Conservation (phyloP, 2,888 invertebrate species). For the Melipona beecheii region DNA sequence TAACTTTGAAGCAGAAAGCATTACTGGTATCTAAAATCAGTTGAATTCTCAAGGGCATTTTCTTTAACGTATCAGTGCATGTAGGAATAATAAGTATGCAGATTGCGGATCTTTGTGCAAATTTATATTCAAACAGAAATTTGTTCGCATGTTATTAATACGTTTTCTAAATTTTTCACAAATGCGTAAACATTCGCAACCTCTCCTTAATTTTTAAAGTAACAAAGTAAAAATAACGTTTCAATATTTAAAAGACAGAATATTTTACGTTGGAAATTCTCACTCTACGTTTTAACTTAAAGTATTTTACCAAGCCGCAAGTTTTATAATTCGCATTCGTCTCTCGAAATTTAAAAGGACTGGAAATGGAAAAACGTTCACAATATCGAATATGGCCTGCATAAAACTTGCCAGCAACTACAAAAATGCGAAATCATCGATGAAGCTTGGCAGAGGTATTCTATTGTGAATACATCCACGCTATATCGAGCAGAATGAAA, state of each 20-base stretch:
- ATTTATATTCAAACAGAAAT: neutral
- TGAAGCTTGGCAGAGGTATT: neutral
- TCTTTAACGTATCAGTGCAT: neutral
- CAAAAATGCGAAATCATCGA: slow-evolving; percentile 25
- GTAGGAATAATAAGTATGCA: neutral
- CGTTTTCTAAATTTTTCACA: neutral
- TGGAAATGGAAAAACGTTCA: slow-evolving; percentile 11
- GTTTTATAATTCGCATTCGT: neutral
- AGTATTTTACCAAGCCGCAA: neutral
- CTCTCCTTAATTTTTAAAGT: neutral
- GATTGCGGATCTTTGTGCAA: neutral
- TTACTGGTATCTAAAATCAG: neutral
- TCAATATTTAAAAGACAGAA: neutral
- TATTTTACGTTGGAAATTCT: neutral
- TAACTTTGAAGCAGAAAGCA: neutral
- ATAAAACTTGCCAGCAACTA: slow-evolving; percentile 32
- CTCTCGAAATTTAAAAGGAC: slow-evolving; percentile 3
- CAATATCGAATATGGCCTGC: slow-evolving; percentile 9
- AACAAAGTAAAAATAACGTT: neutral
- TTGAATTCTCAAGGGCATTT: neutral
- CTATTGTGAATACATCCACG: slow-evolving; percentile 9
- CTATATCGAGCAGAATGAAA: slow-evolving; percentile 26
- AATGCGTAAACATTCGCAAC: neutral
- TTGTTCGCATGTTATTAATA: no score
- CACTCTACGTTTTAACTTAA: neutral